Conservation (phyloP, 2,888 invertebrate species). For the Apantesis nais region DNA sequence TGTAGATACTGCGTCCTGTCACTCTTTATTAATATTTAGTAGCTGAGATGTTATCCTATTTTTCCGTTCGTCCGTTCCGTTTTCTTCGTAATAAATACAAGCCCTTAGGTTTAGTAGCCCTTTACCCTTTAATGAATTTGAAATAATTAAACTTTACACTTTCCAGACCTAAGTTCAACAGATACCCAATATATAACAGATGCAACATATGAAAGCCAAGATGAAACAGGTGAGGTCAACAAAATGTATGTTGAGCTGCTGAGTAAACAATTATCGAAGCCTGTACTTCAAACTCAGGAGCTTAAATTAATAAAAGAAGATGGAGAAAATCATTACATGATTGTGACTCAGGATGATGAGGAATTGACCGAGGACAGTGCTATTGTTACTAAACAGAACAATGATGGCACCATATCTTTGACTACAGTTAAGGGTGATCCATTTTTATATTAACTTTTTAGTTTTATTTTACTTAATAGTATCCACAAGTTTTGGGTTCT, state of each 20-base stretch:
- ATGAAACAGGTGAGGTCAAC: conserved; percentile 49
- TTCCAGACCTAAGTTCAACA: conserved; percentile 30
- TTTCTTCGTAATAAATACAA: background rate
- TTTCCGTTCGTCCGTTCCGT: no score
- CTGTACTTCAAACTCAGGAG: conserved; percentile 61
- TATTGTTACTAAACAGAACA: conserved; percentile 74
- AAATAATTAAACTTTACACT: background rate
- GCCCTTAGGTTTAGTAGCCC: background rate
- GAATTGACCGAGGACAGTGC: conserved; percentile 50
- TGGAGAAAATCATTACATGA: conserved; percentile 66
- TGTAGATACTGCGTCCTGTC: background rate
- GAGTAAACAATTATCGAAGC: conserved; percentile 59
- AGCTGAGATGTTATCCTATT: background rate
- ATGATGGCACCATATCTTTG: conserved; percentile 77
- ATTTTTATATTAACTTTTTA: background rate
- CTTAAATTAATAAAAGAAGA: conserved; percentile 66
- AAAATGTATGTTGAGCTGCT: conserved; percentile 71
- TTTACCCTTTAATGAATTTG: no score
- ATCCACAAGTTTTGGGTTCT: background rate
- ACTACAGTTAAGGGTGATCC: conserved; percentile 66
- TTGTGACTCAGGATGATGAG: conserved; percentile 60
- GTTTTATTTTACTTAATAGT: background rate
- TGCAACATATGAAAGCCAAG: conserved; percentile 37
- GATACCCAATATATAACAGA: conserved; percentile 23
- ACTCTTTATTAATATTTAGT: background rate